These are phyloP conservation scores for Desoria tigrina DNA, from an alignment of 2,888 invertebrate genomes.

Conservation along the genomic window DNA sequence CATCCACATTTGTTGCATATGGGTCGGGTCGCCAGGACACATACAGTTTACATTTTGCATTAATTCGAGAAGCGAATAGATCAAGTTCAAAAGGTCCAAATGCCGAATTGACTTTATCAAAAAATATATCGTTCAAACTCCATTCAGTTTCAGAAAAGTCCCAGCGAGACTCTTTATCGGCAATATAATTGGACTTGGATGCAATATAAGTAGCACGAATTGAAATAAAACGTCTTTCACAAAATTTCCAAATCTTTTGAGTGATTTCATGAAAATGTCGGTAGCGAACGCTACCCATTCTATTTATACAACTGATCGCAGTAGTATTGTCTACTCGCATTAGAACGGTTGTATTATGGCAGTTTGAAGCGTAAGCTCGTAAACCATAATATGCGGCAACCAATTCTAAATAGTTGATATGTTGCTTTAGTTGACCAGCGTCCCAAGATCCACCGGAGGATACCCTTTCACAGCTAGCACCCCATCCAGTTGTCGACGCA, in stretches of 20 bases:
- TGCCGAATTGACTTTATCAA: neutral
- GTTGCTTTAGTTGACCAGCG: neutral
- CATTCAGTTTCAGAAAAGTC: slow-evolving; percentile 11
- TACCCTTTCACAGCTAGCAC: neutral
- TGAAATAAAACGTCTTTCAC: slow-evolving; percentile 14
- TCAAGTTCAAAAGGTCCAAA: slow-evolving; percentile 16
- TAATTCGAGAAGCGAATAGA: slow-evolving; percentile 21
- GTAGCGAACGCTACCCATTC: slow-evolving; percentile 25
- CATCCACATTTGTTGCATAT: slow-evolving; percentile 19
- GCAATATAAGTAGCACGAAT: slow-evolving; percentile 23
- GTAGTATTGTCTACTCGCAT: slow-evolving; percentile 28
- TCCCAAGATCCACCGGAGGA: slow-evolving; percentile 24
- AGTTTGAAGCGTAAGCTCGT: neutral
- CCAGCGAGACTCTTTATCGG: slow-evolving; percentile 19
- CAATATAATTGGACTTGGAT: slow-evolving; percentile 10
- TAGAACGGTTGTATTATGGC: slow-evolving; percentile 1
- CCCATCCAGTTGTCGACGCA: slow-evolving; percentile 31
- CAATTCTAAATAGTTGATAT: slow-evolving; percentile 33
- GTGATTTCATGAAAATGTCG: neutral
- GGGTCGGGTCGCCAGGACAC: slow-evolving; percentile 23
- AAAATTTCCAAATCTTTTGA: slow-evolving; percentile 24
- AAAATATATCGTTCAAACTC: neutral
- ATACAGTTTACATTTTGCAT: slow-evolving; percentile 14
- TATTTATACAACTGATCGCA: slow-evolving; percentile 34
- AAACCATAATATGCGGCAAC: slow-evolving; percentile 21